Evolutionary conservation across 2,888 invertebrate genomes (phyloP).

Genomic region (Ommatoiulus sabulosus): DNA sequence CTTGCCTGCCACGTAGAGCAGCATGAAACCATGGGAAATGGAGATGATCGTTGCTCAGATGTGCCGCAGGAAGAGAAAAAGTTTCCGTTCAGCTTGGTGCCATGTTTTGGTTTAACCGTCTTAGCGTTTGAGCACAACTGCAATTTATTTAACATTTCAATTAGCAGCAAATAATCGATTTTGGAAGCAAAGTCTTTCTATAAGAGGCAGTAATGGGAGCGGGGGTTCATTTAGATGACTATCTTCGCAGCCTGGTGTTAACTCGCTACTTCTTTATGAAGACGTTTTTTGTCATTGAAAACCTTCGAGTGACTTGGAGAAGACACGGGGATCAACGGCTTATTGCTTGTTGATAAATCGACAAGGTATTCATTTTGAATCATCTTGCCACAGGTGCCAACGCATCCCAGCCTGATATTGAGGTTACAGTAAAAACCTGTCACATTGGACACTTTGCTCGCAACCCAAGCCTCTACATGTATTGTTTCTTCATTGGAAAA

Average conservation of each 20-base stretch:
- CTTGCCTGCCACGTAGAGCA: neutral
- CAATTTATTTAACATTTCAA: constrained; percentile 34
- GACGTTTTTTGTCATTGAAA: neutral
- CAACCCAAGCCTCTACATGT: no score
- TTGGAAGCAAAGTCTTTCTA: neutral
- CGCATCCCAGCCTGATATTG: neutral
- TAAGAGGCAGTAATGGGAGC: neutral
- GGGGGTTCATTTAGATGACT: constrained; percentile 14
- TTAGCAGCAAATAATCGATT: constrained; percentile 28
- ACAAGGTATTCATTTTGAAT: neutral
- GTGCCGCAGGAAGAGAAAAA: neutral
- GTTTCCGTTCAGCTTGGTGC: constrained; percentile 20
- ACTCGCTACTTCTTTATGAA: neutral
- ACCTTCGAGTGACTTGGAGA: neutral
- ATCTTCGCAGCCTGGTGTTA: neutral
- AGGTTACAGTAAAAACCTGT: no score
- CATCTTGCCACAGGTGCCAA: neutral
- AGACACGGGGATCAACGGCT: constrained; percentile 10
- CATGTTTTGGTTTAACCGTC: constrained; percentile 17
- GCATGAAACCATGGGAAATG: neutral
- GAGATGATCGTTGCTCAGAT: neutral
- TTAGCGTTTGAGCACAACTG: constrained; percentile 18
- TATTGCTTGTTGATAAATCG: constrained; percentile 9
- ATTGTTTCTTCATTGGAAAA: no score
- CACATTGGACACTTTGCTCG: no score